Evolutionary conservation across 1,140 invertebrate genomes (phyloP), one percentile per base, ranked within the genome.

Genomic region (Drosophila seguyi): DNA sequence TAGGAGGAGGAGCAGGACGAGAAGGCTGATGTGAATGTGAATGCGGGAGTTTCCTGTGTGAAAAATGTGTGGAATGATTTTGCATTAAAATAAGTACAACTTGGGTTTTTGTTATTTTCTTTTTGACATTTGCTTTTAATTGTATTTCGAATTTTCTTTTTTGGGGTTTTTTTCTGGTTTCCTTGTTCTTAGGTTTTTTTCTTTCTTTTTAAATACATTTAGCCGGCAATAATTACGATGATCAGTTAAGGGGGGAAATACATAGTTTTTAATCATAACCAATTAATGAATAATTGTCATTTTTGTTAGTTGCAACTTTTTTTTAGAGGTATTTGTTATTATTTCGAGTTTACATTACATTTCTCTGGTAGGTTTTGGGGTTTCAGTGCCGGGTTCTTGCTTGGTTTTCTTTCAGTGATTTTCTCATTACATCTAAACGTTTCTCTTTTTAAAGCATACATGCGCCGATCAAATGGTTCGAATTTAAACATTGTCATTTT

Each of bases 91-190:
- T 88, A 90, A 88, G 69, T 88, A 88, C 84, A 88, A 86, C 82
- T 56, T 79, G 67, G 62, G 18, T 45, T 77, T 90, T 86, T 79
- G 81, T 62, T 86, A 79, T 84, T 79, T 85, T 75, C 52, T 85
- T 79, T 88, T 86, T 77, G 84, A 88, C 84, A 90, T 86, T 87
- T 90, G 75, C 76, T 90, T 88, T 88, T 90, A 90, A 90, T 86
- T 91, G 76, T 90, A 91, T 90, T 90, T 90, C 73, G 81, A 82
- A 85, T 79, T 75, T 81, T 50, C 63, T 69, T 58, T 72, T 50
- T 50, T 13, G n/a, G 16, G 8, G 11, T 11, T 50, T 31, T 31
- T 31, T 31, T 31, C n/a, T n/a, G 34, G 25, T 39, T 74, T 71
- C 50, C 81, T 66, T 55, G 62, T 73, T 34, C 38, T 68, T 48